phyloP scores from a whole-genome alignment of 1,140 invertebrate genomes.

The Rhopalosiphum padi region DNA sequence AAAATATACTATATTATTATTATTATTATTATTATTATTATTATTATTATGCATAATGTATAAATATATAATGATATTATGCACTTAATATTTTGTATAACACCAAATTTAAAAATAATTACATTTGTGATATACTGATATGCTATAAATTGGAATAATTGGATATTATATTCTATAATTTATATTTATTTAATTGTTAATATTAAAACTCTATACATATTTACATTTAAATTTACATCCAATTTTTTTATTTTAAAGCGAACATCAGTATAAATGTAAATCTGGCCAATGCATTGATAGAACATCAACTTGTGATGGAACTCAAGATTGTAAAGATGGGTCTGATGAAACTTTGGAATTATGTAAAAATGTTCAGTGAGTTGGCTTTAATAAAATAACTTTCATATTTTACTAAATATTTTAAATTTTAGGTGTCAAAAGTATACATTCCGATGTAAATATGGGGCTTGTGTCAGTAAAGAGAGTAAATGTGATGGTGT shows the following conservation, averaged over 20 bases:
- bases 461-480: constrained; percentile 70
- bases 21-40: too few species aligned
- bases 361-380: constrained; percentile 39
- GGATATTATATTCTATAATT: too few species aligned
- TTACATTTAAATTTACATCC: not conserved
- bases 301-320: constrained; percentile 73
- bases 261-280: constrained; percentile 65
- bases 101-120: too few species aligned
- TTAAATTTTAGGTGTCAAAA: not conserved
- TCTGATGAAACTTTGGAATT: constrained; percentile 68
- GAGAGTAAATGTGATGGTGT: constrained; percentile 65
- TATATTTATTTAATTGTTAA: too few species aligned
- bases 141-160: too few species aligned
- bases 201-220: too few species aligned
- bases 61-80: too few species aligned
- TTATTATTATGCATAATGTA: too few species aligned
- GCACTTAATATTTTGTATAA: too few species aligned
- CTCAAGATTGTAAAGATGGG: constrained; percentile 71
- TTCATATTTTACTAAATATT: not conserved
- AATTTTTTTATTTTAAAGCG: constrained; percentile 36
- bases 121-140: too few species aligned
- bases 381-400: not conserved
- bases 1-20: too few species aligned
- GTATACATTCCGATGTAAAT: constrained; percentile 62
- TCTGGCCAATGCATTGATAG: constrained; percentile 70